These are phyloP conservation scores for Fringilla coelebs DNA, from an alignment of 2,797 vertebrate species.

Conservation along the genomic window DNA sequence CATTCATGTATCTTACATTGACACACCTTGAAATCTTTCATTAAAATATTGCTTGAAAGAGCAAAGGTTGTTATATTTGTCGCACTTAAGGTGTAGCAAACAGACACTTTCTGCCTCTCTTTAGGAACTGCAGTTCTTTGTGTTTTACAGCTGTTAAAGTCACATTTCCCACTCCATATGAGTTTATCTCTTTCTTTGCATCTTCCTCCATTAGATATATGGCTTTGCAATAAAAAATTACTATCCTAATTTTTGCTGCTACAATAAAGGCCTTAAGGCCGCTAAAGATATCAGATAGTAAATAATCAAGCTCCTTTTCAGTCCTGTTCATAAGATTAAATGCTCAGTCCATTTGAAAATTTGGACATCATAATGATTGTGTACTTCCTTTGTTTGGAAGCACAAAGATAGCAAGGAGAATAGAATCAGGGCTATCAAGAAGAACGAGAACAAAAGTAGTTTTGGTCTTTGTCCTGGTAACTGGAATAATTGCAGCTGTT, in stretches of 20 bases:
- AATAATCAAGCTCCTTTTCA: neutral
- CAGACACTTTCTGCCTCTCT: neutral
- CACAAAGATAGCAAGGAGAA: neutral
- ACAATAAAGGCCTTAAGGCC: neutral
- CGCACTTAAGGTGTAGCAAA: neutral
- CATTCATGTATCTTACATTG: accelerated
- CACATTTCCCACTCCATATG: neutral
- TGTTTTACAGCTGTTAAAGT: neutral
- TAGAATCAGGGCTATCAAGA: neutral
- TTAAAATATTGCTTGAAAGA: neutral
- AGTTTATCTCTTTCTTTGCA: neutral
- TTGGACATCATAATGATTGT: neutral
- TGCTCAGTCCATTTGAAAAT: neutral
- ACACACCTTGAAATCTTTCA: neutral
- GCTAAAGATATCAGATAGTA: neutral
- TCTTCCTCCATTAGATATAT: neutral
- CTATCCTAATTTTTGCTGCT: neutral
- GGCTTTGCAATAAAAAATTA: neutral
- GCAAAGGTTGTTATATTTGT: neutral
- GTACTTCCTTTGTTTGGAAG: slow-evolving; percentile 40
- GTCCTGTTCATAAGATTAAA: neutral
- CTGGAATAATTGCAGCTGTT: slow-evolving; percentile 45
- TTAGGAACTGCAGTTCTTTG: neutral
- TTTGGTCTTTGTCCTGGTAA: slow-evolving; percentile 51
- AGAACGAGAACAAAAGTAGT: neutral